Evolutionary conservation across 1,140 invertebrate genomes (phyloP).

Genomic region (Drosophila mauritiana): DNA sequence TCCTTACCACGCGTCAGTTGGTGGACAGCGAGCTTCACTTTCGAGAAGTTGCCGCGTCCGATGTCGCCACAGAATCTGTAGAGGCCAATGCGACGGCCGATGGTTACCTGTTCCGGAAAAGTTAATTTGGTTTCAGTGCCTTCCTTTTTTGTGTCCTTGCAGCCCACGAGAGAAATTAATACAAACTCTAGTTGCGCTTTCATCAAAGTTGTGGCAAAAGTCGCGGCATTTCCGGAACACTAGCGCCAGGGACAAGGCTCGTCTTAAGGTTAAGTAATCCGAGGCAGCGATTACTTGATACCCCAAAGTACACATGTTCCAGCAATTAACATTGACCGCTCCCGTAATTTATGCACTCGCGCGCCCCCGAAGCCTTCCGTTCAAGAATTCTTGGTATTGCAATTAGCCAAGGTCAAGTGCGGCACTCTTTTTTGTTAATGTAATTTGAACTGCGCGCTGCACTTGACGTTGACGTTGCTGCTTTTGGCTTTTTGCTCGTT

Average conservation of each 20-base stretch:
- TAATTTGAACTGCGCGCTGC: slow-evolving; percentile 64
- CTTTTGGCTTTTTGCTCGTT: slow-evolving; percentile 55
- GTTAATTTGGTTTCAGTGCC: neutral
- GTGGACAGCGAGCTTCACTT: slow-evolving; percentile 94
- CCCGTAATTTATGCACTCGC: slow-evolving; percentile 47
- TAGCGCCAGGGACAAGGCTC: slow-evolving; percentile 25
- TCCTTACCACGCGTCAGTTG: slow-evolving; percentile 91
- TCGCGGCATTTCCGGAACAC: neutral
- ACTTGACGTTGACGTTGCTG: slow-evolving; percentile 27
- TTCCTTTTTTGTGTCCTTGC: no score
- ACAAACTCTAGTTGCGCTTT: neutral
- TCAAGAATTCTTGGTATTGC: slow-evolving; percentile 26
- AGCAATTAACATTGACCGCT: slow-evolving; percentile 50
- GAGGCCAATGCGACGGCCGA: slow-evolving; percentile 85
- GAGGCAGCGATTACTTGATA: slow-evolving; percentile 40
- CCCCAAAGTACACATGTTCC: slow-evolving; percentile 35
- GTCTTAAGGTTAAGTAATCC: slow-evolving; percentile 28
- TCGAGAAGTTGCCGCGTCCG: slow-evolving; percentile 95
- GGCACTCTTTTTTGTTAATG: slow-evolving; percentile 67
- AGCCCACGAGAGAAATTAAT: neutral
- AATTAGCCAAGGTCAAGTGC: slow-evolving; percentile 71
- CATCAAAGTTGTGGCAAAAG: neutral
- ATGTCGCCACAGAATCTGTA: slow-evolving; percentile 86
- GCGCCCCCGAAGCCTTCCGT: slow-evolving; percentile 14
- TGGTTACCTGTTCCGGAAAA: slow-evolving; percentile 72